Conservation (phyloP, 1,140 invertebrate genomes). For the Galleria mellonella region DNA sequence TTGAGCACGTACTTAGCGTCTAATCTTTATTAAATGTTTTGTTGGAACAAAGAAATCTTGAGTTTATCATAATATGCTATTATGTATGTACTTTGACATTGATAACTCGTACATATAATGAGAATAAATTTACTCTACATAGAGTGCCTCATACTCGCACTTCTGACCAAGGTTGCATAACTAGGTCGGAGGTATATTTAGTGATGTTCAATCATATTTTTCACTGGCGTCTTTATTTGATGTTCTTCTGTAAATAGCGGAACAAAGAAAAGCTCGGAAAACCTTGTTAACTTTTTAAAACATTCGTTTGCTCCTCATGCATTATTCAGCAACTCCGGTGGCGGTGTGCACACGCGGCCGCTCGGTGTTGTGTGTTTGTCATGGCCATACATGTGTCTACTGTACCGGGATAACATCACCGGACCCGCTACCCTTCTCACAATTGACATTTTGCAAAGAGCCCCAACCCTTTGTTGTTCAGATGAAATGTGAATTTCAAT, state of each 20-base stretch:
- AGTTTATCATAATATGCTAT: too few relatives aligned
- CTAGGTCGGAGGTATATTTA: background rate
- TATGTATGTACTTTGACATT: too few relatives aligned
- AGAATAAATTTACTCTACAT: too few relatives aligned
- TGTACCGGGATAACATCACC: slow-evolving; percentile 1
- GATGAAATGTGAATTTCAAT: slow-evolving; percentile 68
- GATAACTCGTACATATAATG: too few relatives aligned
- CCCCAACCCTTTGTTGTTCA: slow-evolving; percentile 59
- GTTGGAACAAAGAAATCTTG: too few relatives aligned
- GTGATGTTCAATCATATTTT: slow-evolving; percentile 19
- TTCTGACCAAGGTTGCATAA: too few relatives aligned
- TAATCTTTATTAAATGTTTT: too few relatives aligned
- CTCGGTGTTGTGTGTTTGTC: slow-evolving; percentile 19
- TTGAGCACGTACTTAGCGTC: too few relatives aligned
- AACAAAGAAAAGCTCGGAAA: slow-evolving; percentile 64
- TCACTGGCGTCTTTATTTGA: slow-evolving; percentile 33
- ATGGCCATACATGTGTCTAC: slow-evolving; percentile 30
- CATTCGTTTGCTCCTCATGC: slow-evolving; percentile 57
- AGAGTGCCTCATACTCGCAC: too few relatives aligned
- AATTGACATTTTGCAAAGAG: slow-evolving; percentile 62
- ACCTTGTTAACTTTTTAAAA: slow-evolving; percentile 70
- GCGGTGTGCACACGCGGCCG: background rate
- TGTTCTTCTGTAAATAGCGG: slow-evolving; percentile 42
- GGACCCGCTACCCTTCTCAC: slow-evolving; percentile 43
- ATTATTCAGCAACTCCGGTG: slow-evolving; percentile 49